phyloP scores from a whole-genome alignment of 2,113 vertebrate species.

The Petroica traversi region DNA sequence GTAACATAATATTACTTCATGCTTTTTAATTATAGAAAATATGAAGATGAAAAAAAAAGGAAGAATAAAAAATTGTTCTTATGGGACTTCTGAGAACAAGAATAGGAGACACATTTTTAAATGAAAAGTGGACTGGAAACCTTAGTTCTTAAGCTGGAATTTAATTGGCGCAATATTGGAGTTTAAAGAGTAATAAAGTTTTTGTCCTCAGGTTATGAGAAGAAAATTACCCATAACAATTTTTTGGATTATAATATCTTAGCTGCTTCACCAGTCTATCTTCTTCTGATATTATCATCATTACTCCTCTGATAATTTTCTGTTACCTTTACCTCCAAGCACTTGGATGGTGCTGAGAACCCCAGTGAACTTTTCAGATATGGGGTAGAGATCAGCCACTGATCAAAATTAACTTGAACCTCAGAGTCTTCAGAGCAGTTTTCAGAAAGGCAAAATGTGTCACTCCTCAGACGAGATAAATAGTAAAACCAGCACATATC shows the following conservation, averaged over 20 bases:
- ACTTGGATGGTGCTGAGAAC: neutral
- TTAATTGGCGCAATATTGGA: constrained; percentile 62
- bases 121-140: constrained; percentile 55
- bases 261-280: neutral
- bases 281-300: neutral
- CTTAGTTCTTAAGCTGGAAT: constrained; percentile 48
- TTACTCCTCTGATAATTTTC: neutral
- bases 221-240: constrained; percentile 52
- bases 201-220: constrained; percentile 60
- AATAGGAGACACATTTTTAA: constrained; percentile 36
- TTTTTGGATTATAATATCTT: constrained; percentile 30
- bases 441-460: neutral
- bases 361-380: neutral
- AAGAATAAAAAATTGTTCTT: constrained; percentile 44
- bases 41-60: constrained; percentile 11
- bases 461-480: constrained; percentile 22
- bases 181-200: constrained; percentile 68
- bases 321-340: neutral
- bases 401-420: neutral
- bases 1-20: constrained; percentile 27
- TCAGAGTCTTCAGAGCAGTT: neutral
- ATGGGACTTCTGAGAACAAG: constrained; percentile 19
- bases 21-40: constrained; percentile 55
- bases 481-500: constrained; percentile 37
- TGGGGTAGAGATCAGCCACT: neutral